phyloP scores from a whole-genome alignment of 2,113 vertebrate species.

The Casuarius casuarius region DNA sequence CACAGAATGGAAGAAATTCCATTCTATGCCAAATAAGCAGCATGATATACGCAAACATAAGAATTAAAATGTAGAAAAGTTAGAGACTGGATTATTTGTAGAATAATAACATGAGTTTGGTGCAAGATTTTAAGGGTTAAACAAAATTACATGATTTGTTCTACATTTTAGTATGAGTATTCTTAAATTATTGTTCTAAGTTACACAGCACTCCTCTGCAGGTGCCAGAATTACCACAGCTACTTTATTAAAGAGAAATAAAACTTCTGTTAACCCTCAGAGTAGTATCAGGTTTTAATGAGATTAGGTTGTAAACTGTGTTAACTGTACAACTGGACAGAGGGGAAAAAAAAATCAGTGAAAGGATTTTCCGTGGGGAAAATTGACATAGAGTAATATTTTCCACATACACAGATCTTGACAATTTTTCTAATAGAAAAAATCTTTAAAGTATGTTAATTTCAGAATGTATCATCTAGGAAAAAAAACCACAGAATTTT shows the following conservation, averaged over 20 bases:
- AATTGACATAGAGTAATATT: background rate
- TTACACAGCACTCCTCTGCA: background rate
- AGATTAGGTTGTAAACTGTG: background rate
- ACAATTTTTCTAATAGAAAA: background rate
- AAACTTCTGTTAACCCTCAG: background rate
- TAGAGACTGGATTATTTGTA: background rate
- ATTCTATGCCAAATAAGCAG: background rate
- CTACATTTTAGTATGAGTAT: background rate
- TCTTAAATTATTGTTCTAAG: background rate
- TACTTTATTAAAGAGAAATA: background rate
- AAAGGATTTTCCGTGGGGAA: background rate
- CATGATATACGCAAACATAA: background rate
- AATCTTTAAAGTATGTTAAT: background rate
- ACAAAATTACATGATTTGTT: background rate
- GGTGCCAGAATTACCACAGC: background rate
- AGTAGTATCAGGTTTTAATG: background rate
- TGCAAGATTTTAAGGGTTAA: background rate
- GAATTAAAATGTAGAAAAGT: background rate
- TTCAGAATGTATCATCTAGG: background rate
- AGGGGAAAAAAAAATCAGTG: background rate
- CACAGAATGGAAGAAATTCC: background rate
- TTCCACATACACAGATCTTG: background rate
- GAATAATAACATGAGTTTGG: background rate
- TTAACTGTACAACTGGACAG: background rate
- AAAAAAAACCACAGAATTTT: background rate